A percentile compares a stretch with the other conserved stretches of the same genome.
Conservation (phyloP, 2,797 vertebrate genomes). For the Acrossocheilus wenchowensis region DNA sequence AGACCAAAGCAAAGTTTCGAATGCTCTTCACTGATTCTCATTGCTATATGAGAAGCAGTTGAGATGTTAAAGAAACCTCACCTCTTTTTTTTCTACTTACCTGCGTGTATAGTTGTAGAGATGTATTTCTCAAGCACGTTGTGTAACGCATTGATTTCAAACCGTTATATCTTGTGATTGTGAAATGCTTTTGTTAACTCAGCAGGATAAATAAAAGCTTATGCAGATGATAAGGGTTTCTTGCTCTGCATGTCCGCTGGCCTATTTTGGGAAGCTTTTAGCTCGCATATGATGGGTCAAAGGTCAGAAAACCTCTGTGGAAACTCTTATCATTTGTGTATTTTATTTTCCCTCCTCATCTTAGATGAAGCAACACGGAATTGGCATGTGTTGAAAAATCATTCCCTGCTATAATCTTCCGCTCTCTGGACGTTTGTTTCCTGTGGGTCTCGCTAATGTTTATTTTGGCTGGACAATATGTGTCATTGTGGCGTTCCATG, state of each 20-base stretch:
- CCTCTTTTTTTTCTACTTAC: not conserved
- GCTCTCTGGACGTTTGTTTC: constrained; percentile 27
- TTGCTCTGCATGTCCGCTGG: not conserved
- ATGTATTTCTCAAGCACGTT: not conserved
- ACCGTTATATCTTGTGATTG: not conserved
- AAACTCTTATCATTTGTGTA: constrained; percentile 26
- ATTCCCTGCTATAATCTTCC: constrained; percentile 4
- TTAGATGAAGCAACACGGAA: constrained; percentile 42
- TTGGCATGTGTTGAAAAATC: constrained; percentile 32
- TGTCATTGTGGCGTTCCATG: constrained; percentile 68
- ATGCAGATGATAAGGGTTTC: constrained; percentile 2
- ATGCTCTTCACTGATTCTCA: not conserved
- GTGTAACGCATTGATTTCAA: constrained; percentile 37
- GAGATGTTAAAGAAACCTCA: not conserved
- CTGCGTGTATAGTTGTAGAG: not conserved
- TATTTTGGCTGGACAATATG: constrained; percentile 77
- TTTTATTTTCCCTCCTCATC: not conserved
- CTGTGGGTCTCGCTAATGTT: constrained; percentile 74
- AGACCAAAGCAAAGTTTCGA: not conserved
- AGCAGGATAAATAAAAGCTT: constrained; percentile 23
- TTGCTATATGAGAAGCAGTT: not conserved
- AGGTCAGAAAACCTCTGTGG: constrained; percentile 11
- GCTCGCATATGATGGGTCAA: not conserved
- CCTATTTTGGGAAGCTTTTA: constrained; percentile 14
- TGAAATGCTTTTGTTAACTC: constrained; percentile 17